These are phyloP conservation scores for Pyrochroa serraticornis DNA, from an alignment of 2,888 invertebrate genomes.

Conservation along the genomic window DNA sequence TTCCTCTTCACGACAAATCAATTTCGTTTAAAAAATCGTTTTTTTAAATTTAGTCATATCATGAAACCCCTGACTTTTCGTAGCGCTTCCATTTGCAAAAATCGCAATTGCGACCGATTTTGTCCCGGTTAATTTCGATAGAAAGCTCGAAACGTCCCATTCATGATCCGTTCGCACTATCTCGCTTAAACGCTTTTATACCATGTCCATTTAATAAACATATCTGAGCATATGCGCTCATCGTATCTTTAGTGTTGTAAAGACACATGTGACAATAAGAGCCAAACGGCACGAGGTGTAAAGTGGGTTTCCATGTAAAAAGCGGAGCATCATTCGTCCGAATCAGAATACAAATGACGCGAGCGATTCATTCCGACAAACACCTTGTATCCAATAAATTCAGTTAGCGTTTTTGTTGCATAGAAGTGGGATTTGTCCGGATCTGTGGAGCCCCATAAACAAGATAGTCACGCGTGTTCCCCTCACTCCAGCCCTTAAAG, in stretches of 20 bases:
- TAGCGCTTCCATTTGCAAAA: too few relatives aligned
- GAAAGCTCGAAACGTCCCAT: background rate
- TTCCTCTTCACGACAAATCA: too few relatives aligned
- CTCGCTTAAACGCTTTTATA: slow-evolving; percentile 46
- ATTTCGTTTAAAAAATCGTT: too few relatives aligned
- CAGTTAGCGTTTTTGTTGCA: slow-evolving; percentile 59
- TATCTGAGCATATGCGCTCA: slow-evolving; percentile 52
- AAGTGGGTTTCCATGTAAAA: slow-evolving; percentile 61
- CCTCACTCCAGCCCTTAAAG: slow-evolving; percentile 42
- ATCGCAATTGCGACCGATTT: too few relatives aligned
- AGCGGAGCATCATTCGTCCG: slow-evolving; percentile 58
- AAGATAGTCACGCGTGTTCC: slow-evolving; percentile 56
- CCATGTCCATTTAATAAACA: slow-evolving; percentile 59
- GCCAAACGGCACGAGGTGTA: slow-evolving; percentile 54
- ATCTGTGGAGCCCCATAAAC: slow-evolving; percentile 59
- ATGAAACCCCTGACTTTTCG: too few relatives aligned
- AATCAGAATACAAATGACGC: slow-evolving; percentile 60
- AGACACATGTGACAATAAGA: slow-evolving; percentile 55
- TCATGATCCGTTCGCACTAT: slow-evolving; percentile 16
- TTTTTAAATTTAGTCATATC: too few relatives aligned
- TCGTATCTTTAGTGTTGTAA: slow-evolving; percentile 52
- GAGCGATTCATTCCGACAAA: slow-evolving; percentile 60
- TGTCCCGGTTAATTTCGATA: too few relatives aligned
- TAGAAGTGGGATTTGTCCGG: slow-evolving; percentile 59
- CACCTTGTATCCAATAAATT: slow-evolving; percentile 62